phyloP scores from a whole-genome alignment of 2,113 vertebrate species.

The human region GRCh38 chr7:139786501-139787000 shows the following conservation, averaged over 20 bases:
- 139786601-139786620: too few relatives aligned
- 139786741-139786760: not conserved
- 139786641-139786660: not conserved
- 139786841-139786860: rapidly evolving
- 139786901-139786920: not conserved
- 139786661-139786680: not conserved
- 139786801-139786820: not conserved
- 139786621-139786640: not conserved
- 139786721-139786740: not conserved
- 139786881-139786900: not conserved
- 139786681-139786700: not conserved
- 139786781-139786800: not conserved
- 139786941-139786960: not conserved
- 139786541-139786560: not conserved
- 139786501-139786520: not conserved
- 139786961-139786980: not conserved
- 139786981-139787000: not conserved
- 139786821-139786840: not conserved
- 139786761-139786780: not conserved
- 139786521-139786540: not conserved
- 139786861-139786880: not conserved
- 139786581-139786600: not conserved
- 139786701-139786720: not conserved
- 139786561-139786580: not conserved
- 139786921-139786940: not conserved